A percentile compares a stretch with the other conserved stretches of the same genome.
phyloP scores from a whole-genome alignment of 2,113 vertebrate species.

The Balaeniceps rex region DNA sequence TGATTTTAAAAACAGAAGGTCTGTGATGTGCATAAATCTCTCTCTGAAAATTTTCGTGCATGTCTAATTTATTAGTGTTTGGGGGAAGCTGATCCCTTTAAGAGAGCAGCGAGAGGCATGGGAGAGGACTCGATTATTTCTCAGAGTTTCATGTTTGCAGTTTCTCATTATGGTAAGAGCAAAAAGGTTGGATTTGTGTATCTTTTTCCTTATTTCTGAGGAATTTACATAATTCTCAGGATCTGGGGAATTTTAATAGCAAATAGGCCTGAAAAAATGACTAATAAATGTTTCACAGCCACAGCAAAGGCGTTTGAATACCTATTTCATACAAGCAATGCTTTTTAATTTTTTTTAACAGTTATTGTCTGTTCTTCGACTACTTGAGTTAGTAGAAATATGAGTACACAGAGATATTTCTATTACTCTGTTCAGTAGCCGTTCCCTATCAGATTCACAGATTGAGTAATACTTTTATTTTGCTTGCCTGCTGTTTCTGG shows the following conservation, averaged over 20 bases:
- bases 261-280: not conserved
- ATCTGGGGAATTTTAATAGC: not conserved
- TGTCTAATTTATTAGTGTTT: not conserved
- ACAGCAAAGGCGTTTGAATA: not conserved
- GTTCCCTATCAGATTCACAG: too few relatives aligned
- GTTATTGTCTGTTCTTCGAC: not conserved
- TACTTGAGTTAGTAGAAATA: not conserved
- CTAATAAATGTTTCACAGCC: not conserved
- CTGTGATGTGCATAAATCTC: not conserved
- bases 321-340: not conserved
- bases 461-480: not conserved
- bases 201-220: not conserved
- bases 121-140: not conserved
- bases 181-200: not conserved
- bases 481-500: not conserved
- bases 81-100: not conserved
- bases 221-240: not conserved
- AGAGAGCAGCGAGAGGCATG: not conserved
- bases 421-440: not conserved
- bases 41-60: not conserved
- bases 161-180: not conserved
- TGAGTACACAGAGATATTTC: not conserved
- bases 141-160: not conserved
- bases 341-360: not conserved
- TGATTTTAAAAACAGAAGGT: not conserved